These are phyloP conservation scores for Champsocephalus gunnari DNA, from an alignment of 2,797 vertebrate genomes.

Conservation along the genomic window DNA sequence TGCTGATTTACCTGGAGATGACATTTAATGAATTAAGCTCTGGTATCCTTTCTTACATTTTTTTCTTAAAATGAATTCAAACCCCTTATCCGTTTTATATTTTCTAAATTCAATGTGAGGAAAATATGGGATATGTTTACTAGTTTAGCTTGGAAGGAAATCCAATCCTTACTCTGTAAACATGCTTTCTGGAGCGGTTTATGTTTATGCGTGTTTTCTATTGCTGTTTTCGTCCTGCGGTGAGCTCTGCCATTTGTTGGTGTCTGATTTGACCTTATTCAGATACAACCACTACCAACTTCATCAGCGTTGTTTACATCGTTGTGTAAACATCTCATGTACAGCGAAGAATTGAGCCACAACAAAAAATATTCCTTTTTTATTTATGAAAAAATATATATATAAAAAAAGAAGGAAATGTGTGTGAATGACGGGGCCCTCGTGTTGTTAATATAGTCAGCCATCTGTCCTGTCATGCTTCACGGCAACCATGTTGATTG, in stretches of 20 bases:
- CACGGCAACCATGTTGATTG: constrained; percentile 55
- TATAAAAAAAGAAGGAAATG: neutral
- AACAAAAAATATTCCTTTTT: constrained; percentile 27
- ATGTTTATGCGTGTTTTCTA: constrained; percentile 58
- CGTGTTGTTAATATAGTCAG: constrained; percentile 39
- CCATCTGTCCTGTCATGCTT: constrained; percentile 49
- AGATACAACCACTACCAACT: constrained; percentile 42
- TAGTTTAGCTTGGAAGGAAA: constrained; percentile 42
- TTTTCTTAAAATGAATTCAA: constrained; percentile 12
- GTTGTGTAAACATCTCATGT: constrained; percentile 42
- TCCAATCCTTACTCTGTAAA: constrained; percentile 47
- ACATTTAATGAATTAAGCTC: neutral
- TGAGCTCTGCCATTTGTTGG: constrained; percentile 52
- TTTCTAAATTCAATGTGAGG: constrained; percentile 5
- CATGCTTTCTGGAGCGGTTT: constrained; percentile 52
- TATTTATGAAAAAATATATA: constrained; percentile 7
- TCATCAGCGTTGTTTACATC: constrained; percentile 58
- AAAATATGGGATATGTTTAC: constrained; percentile 28
- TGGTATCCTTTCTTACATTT: neutral
- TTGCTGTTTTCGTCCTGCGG: constrained; percentile 54
- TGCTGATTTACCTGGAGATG: neutral
- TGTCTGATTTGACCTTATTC: constrained; percentile 42
- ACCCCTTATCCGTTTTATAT: constrained; percentile 21
- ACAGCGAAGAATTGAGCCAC: constrained; percentile 35
- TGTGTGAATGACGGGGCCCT: constrained; percentile 31